Evolutionary conservation across 2,797 vertebrate genomes (phyloP).

Genomic region (Tauraco hartlaubi): DNA sequence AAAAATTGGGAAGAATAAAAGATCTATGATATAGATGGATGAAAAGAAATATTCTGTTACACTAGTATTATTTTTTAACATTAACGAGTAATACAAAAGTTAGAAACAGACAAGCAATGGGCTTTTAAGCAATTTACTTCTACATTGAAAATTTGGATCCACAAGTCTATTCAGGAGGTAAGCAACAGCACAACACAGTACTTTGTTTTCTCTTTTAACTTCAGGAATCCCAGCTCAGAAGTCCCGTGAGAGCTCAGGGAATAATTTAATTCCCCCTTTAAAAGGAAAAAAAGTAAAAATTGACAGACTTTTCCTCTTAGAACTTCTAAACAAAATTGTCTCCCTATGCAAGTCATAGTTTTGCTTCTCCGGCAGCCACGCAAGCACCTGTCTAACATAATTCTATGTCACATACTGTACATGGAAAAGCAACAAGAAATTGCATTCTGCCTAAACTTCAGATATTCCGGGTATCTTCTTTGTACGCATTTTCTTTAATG

Average conservation of each 20-base stretch:
- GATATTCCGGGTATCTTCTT: not conserved
- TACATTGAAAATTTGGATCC: not conserved
- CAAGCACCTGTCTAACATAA: not conserved
- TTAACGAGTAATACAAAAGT: not conserved
- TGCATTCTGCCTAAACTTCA: not conserved
- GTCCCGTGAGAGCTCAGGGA: not conserved
- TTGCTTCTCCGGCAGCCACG: not conserved
- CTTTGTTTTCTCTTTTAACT: conserved; percentile 16
- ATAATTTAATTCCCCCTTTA: conserved; percentile 38
- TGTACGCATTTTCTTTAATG: not conserved
- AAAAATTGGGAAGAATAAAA: not conserved
- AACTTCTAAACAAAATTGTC: conserved; percentile 11
- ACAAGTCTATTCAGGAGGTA: not conserved
- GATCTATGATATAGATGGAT: not conserved
- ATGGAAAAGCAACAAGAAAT: not conserved
- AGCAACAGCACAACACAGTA: not conserved
- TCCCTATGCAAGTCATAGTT: not conserved
- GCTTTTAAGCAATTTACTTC: not conserved
- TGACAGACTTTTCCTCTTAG: not conserved
- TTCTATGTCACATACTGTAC: not conserved
- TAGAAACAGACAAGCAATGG: not conserved
- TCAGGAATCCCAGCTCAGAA: conserved; percentile 7
- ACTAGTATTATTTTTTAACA: not conserved
- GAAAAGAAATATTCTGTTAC: not conserved
- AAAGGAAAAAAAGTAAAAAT: conserved; percentile 38